Evolutionary conservation across 2,113 vertebrate genomes (phyloP).

Genomic region (Tragulus kanchil): DNA sequence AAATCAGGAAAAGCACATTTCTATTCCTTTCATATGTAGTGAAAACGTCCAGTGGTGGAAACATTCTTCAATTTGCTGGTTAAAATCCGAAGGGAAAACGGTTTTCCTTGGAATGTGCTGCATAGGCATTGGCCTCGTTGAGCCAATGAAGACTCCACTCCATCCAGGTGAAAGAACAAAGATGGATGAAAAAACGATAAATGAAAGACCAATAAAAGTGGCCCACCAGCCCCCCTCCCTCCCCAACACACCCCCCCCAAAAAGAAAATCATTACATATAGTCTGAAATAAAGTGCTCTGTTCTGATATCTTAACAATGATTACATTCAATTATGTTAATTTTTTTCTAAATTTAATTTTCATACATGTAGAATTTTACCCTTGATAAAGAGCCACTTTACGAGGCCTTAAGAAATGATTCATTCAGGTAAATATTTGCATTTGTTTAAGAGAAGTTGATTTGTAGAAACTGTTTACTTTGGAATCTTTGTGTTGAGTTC

Average conservation of each 20-base stretch:
- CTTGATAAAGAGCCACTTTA: slow-evolving; percentile 27
- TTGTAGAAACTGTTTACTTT: neutral
- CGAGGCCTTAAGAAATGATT: slow-evolving; percentile 22
- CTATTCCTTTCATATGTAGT: too few species aligned
- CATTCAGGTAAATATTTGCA: slow-evolving; percentile 47
- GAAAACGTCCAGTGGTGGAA: too few species aligned
- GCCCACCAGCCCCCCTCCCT: too few species aligned
- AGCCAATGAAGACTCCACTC: too few species aligned
- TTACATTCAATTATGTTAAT: slow-evolving; percentile 38
- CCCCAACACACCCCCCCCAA: too few species aligned
- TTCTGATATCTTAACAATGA: slow-evolving; percentile 63
- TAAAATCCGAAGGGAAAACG: too few species aligned
- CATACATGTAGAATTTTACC: slow-evolving; percentile 13
- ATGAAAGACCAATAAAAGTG: too few species aligned
- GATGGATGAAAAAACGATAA: too few species aligned
- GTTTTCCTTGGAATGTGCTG: too few species aligned
- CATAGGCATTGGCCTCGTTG: too few species aligned
- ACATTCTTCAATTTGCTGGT: too few species aligned
- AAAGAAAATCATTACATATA: neutral
- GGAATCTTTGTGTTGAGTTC: slow-evolving; percentile 8
- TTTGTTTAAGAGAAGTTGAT: neutral
- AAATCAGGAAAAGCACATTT: neutral
- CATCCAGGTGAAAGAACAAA: too few species aligned
- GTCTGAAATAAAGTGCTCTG: slow-evolving; percentile 2
- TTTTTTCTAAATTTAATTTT: slow-evolving; percentile 14